A percentile compares a stretch with the other conserved stretches of the same genome.
Evolutionary conservation across 2,113 vertebrate species (phyloP).

Genomic region (Reinhardtius hippoglossoides): DNA sequence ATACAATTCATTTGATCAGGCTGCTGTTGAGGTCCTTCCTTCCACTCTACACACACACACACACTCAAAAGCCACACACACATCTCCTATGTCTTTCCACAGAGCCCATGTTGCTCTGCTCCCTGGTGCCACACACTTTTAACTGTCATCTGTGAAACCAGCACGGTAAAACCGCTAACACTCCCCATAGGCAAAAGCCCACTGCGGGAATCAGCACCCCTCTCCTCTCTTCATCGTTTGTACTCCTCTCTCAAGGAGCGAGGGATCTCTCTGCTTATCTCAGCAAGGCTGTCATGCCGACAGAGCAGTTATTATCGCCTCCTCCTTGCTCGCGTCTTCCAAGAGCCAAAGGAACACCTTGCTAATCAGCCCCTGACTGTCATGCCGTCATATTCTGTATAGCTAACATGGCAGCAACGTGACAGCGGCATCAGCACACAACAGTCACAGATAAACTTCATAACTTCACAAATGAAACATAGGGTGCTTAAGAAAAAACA

Average conservation of each 20-base stretch:
- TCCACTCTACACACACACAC: slow-evolving; percentile 21
- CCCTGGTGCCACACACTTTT: slow-evolving; percentile 19
- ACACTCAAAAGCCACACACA: slow-evolving; percentile 20
- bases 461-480: slow-evolving; percentile 4
- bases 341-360: slow-evolving; percentile 28
- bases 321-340: slow-evolving; percentile 25
- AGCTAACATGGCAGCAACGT: slow-evolving; percentile 17
- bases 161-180: slow-evolving; percentile 16
- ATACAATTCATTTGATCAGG: slow-evolving; percentile 16
- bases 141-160: slow-evolving; percentile 49
- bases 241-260: slow-evolving; percentile 33
- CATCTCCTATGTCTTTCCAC: slow-evolving; percentile 3
- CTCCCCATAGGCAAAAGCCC: slow-evolving; percentile 34
- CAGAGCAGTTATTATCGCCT: slow-evolving; percentile 41
- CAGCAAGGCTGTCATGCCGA: slow-evolving; percentile 48
- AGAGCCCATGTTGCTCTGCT: slow-evolving; percentile 18
- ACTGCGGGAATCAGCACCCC: slow-evolving; percentile 13
- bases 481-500: background rate
- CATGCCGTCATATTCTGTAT: slow-evolving; percentile 29
- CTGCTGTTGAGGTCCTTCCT: slow-evolving; percentile 54
- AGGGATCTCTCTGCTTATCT: slow-evolving; percentile 59
- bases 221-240: slow-evolving; percentile 20
- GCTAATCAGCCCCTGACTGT: slow-evolving; percentile 56
- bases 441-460: slow-evolving; percentile 15
- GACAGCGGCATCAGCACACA: background rate